Evolutionary conservation across 2,797 vertebrate genomes (phyloP).

Genomic region (Danio kyathit): DNA sequence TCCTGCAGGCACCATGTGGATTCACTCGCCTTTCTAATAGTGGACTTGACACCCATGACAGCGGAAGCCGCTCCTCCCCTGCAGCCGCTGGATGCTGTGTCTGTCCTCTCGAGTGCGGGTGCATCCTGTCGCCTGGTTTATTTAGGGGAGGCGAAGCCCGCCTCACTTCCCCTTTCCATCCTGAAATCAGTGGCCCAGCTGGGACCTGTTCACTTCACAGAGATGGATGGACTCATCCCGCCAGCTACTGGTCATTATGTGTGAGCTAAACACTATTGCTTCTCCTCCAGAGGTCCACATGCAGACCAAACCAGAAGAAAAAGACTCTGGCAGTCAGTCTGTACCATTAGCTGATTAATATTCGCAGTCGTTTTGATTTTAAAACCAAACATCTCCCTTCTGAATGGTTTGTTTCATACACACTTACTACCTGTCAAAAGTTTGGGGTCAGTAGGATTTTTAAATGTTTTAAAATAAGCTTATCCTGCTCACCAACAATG

Average conservation of each 20-base stretch:
- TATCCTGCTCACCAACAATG: too few relatives aligned
- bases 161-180: slow-evolving; percentile 69
- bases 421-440: too few relatives aligned
- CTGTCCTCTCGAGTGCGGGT: slow-evolving; percentile 69
- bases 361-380: slow-evolving; percentile 9
- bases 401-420: slow-evolving; percentile 10
- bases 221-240: slow-evolving; percentile 70
- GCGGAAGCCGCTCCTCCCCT: slow-evolving; percentile 61
- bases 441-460: too few relatives aligned
- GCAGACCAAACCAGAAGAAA: slow-evolving; percentile 35
- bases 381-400: background rate
- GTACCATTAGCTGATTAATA: background rate
- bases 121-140: slow-evolving; percentile 74
- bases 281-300: slow-evolving; percentile 25
- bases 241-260: slow-evolving; percentile 66
- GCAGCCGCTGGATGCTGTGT: slow-evolving; percentile 61
- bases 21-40: slow-evolving; percentile 68
- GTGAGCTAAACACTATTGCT: slow-evolving; percentile 40
- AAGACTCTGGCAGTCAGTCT: slow-evolving; percentile 16
- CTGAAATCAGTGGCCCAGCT: slow-evolving; percentile 67
- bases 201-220: slow-evolving; percentile 68
- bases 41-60: slow-evolving; percentile 73
- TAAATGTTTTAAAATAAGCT: too few relatives aligned
- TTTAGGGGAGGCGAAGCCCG: slow-evolving; percentile 65
- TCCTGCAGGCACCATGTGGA: slow-evolving; percentile 73